Evolutionary conservation across 2,888 invertebrate genomes (phyloP).

Genomic region (Podabrus alpinus): DNA sequence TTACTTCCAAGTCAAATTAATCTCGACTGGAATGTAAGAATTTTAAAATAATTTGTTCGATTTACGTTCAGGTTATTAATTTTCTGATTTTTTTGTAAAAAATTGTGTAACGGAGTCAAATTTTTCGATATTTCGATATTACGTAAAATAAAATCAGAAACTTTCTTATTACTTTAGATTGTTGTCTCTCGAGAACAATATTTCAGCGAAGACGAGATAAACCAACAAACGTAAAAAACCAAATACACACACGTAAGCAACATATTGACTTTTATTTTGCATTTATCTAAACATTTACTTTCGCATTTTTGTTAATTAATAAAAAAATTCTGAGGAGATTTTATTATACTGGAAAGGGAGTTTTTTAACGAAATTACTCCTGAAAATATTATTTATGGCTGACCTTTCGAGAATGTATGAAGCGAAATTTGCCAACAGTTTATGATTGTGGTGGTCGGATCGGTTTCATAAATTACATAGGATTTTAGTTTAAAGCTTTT

Average conservation of each 20-base stretch:
- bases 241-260: background rate
- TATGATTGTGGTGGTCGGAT: constrained; percentile 7
- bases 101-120: background rate
- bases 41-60: background rate
- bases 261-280: background rate
- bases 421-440: constrained; percentile 13
- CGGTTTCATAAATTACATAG: constrained; percentile 10
- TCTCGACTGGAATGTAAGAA: background rate
- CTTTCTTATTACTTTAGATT: background rate
- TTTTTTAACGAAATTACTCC: background rate
- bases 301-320: background rate
- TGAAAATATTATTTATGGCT: background rate
- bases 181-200: background rate
- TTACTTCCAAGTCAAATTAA: background rate
- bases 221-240: background rate
- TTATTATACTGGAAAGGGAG: background rate
- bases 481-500: constrained; percentile 7
- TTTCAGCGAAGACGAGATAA: background rate
- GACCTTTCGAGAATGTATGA: constrained; percentile 2
- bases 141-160: background rate
- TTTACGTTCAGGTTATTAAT: background rate
- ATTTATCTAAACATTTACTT: background rate
- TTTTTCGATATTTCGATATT: background rate
- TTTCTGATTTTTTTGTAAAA: background rate
- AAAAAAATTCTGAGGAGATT: background rate